These are phyloP conservation scores for Paradoxurus hermaphroditus DNA, from an alignment of 2,113 vertebrate species.

Conservation along the genomic window DNA sequence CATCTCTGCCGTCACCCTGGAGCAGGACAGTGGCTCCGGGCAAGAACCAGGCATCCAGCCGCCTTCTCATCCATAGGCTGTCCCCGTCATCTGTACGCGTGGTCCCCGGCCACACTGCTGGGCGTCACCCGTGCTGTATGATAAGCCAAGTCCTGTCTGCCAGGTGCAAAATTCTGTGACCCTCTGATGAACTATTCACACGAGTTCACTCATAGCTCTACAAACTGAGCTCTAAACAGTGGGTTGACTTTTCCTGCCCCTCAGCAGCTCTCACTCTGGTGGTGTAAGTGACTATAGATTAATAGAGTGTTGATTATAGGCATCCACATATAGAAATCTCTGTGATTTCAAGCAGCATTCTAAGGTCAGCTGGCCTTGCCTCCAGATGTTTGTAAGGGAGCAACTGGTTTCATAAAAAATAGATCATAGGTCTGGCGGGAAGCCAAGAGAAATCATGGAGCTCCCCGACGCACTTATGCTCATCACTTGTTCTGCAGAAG, in stretches of 20 bases:
- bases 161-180: not conserved
- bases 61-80: not conserved
- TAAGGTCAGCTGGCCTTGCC: not conserved
- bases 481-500: not conserved
- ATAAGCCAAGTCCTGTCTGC: constrained; percentile 40
- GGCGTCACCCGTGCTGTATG: constrained; percentile 8
- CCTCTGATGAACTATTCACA: not conserved
- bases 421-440: not conserved
- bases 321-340: not conserved
- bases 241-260: not conserved
- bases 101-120: constrained; percentile 32
- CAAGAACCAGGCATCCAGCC: not conserved
- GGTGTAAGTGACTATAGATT: not conserved
- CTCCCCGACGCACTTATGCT: not conserved
- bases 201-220: not conserved
- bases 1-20: not conserved
- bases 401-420: not conserved
- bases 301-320: not conserved
- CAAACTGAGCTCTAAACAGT: not conserved
- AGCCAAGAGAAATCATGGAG: not conserved
- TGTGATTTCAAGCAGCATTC: not conserved
- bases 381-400: not conserved
- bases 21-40: constrained; percentile 19
- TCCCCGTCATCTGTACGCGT: constrained; percentile 15
- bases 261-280: not conserved